phyloP scores from a whole-genome alignment of 2,888 invertebrate species.

The Thyatira batis region DNA sequence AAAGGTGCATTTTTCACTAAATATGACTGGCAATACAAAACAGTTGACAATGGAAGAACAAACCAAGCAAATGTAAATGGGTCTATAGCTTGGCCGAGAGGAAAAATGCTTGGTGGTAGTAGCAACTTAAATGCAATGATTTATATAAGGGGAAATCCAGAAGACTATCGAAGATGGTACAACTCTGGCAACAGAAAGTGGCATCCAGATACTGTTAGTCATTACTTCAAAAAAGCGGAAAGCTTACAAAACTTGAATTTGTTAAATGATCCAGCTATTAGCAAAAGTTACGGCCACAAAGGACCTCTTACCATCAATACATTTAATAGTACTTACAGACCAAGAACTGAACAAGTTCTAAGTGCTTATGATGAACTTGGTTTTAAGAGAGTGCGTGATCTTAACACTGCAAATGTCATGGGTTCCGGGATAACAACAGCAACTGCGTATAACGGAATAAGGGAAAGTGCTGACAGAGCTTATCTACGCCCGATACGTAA shows the following conservation, averaged over 20 bases:
- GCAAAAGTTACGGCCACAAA: conserved; percentile 46
- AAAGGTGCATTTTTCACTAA: conserved; percentile 42
- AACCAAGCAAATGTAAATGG: conserved; percentile 83
- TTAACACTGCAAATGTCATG: conserved; percentile 56
- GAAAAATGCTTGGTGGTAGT: conserved; percentile 83
- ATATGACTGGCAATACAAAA: conserved; percentile 92
- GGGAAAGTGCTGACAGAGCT: conserved; percentile 82
- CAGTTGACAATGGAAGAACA: conserved; percentile 86
- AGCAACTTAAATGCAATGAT: conserved; percentile 82
- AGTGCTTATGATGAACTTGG: conserved; percentile 66
- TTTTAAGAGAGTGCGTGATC: conserved; percentile 47
- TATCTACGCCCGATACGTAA: conserved; percentile 10
- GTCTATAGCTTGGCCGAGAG: conserved; percentile 79
- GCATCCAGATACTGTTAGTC: conserved; percentile 65
- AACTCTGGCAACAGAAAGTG: conserved; percentile 74
- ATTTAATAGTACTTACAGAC: conserved; percentile 61
- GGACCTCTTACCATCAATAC: conserved; percentile 67
- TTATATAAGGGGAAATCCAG: conserved; percentile 75
- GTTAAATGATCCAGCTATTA: conserved; percentile 24
- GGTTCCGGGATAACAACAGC: conserved; percentile 70
- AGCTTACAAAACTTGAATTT: conserved; percentile 42
- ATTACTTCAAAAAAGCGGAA: conserved; percentile 74
- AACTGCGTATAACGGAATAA: conserved; percentile 63
- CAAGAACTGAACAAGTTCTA: conserved; percentile 42
- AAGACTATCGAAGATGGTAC: conserved; percentile 80